Conservation (phyloP, 2,797 vertebrate species). For the Mycteria americana region DNA sequence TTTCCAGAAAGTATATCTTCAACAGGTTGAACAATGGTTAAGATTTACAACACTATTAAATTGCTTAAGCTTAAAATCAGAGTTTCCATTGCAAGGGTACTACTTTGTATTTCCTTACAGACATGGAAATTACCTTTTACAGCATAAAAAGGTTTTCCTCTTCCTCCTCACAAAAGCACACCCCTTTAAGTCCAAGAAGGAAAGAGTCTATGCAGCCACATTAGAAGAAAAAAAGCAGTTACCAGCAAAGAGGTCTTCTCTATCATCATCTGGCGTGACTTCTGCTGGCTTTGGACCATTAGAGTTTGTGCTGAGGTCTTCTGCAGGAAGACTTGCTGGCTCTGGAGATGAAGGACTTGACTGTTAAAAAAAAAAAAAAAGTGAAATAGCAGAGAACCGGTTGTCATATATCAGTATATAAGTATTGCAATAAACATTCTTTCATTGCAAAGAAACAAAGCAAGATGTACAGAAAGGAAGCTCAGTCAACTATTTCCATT, state of each 20-base stretch:
- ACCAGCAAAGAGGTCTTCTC: constrained; percentile 92
- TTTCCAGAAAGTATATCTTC: not conserved
- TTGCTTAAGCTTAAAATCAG: not conserved
- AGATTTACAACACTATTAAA: not conserved
- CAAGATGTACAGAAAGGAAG: constrained; percentile 41
- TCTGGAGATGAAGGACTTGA: constrained; percentile 80
- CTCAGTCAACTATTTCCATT: constrained; percentile 64
- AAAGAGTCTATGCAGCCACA: not conserved
- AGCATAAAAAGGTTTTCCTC: not conserved
- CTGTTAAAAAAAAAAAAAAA: constrained; percentile 49
- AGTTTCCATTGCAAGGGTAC: not conserved
- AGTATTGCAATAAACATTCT: not conserved
- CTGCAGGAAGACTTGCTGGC: constrained; percentile 80
- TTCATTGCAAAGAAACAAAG: not conserved
- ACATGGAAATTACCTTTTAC: not conserved
- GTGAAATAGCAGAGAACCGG: not conserved
- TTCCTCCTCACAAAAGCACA: not conserved
- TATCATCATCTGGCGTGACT: constrained; percentile 83
- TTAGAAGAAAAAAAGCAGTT: constrained; percentile 3
- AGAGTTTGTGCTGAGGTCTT: constrained; percentile 83
- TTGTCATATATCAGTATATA: not conserved
- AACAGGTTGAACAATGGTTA: not conserved
- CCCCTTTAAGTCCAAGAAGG: not conserved
- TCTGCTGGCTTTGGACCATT: constrained; percentile 85
- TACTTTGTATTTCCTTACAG: not conserved